Conservation (phyloP, 2,888 invertebrate species). For the Litoditis marina region DNA sequence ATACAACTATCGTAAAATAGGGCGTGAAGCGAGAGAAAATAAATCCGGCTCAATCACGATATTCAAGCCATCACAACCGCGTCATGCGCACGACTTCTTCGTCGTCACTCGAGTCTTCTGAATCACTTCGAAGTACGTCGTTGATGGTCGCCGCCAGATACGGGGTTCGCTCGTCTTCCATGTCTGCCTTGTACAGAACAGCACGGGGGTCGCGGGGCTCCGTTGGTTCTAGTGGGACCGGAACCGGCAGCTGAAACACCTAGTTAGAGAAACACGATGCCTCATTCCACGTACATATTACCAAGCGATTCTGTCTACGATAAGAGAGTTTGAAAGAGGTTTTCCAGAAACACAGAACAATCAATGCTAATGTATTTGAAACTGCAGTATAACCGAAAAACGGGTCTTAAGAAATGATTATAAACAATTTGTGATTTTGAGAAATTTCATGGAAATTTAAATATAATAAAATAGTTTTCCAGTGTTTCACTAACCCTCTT, state of each 20-base stretch:
- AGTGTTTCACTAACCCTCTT: slow-evolving; percentile 12
- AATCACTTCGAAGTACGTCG: slow-evolving; percentile 42
- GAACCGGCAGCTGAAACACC: slow-evolving; percentile 22
- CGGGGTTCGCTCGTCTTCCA: slow-evolving; percentile 41
- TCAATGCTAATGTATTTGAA: not conserved
- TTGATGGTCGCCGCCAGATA: slow-evolving; percentile 45
- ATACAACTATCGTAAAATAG: not conserved
- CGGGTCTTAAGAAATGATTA: too few relatives aligned
- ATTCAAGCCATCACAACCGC: slow-evolving; percentile 19
- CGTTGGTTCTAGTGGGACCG: slow-evolving; percentile 6
- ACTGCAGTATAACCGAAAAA: too few relatives aligned
- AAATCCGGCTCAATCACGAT: not conserved
- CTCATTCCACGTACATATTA: not conserved
- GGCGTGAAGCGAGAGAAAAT: not conserved
- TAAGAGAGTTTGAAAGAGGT: not conserved
- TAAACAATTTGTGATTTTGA: too few relatives aligned
- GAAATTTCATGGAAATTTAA: too few relatives aligned
- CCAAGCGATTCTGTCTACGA: not conserved
- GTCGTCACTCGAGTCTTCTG: slow-evolving; percentile 45
- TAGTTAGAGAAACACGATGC: too few relatives aligned
- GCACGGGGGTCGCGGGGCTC: slow-evolving; percentile 29
- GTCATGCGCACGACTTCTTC: slow-evolving; percentile 43
- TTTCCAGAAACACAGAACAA: too few relatives aligned
- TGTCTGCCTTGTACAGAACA: slow-evolving; percentile 32
- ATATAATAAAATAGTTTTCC: not conserved